Base-by-base conservation (phyloP, 2,888 invertebrate genomes). In the Andrena bucephala region DNA sequence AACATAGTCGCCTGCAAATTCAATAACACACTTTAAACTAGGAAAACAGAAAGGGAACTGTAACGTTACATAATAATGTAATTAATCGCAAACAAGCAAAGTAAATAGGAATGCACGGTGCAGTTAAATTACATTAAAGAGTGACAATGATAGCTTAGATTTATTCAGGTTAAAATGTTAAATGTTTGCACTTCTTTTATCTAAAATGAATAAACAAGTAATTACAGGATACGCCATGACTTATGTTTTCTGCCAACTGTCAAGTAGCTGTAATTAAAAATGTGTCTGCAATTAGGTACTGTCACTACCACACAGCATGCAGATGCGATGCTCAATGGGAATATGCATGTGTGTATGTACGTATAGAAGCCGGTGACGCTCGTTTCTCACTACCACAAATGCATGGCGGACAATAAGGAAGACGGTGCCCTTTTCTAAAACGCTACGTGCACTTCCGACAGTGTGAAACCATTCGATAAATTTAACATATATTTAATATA, bases 171-270 rank as follows among this genome's bases (percentile, higher is more conserved):
- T 2, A 57, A 48, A 42, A 52, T 52, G 20, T 52, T 7, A 52
- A 52, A 52, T 8, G 2, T 52, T 52, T 52, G n/a, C 52, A 20
- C 20, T 62, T 10, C 31, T 48, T 31, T 10, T 1, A 70, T 50
- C 0, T 33, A 0, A 57, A 65, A 36, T 65, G 1, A 69, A 42
- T 20, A 16, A 13, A 33, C 52, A 62, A 13, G 29, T 29, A 77
- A 76, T 85, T 87, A 86, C 86, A 67, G 87, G 86, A 62, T 86
- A 87, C 2, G 87, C 82, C 86, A 86, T 86, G 8, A 63, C 8
- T 27, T 6, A n/a, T 50, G 50, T 27, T 60, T 33, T 59, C 5
- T 54, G 31, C 48, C 48, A 68, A 62, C 62, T 74, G 10, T 27
- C 48, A 29, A 75, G 54, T 24, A 20, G 27, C 52, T 54, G 27